Percentiles rank a stretch among this genome's conserved stretches.
Evolutionary conservation across 2,797 vertebrate species (phyloP).

Genomic region (Crocodylus rhombifer): DNA sequence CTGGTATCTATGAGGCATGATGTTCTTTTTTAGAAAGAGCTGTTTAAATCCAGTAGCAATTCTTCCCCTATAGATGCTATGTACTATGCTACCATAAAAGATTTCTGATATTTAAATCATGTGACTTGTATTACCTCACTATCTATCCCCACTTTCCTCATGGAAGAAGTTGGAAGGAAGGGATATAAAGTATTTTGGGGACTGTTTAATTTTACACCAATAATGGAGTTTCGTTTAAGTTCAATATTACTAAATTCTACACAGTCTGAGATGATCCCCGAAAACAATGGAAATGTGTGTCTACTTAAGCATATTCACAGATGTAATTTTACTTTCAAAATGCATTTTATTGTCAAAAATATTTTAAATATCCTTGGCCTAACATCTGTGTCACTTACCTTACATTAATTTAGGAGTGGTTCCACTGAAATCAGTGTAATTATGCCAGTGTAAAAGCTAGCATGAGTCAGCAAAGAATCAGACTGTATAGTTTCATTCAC

Average conservation of each 20-base stretch:
- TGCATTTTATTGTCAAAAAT: background rate
- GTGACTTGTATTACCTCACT: background rate
- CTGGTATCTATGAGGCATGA: background rate
- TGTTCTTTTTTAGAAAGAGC: background rate
- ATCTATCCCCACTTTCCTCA: background rate
- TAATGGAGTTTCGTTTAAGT: background rate
- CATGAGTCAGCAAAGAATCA: background rate
- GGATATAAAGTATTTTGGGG: background rate
- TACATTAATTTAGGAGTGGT: background rate
- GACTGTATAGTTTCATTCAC: background rate
- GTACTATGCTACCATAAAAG: background rate
- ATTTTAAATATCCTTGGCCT: background rate
- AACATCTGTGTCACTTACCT: background rate
- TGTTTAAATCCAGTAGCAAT: background rate
- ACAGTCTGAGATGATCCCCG: background rate
- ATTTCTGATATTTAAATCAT: background rate
- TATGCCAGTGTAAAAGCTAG: rapidly evolving
- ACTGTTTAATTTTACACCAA: too few species aligned
- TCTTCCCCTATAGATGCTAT: background rate
- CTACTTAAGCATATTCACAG: background rate
- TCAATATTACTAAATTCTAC: background rate
- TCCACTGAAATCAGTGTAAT: background rate
- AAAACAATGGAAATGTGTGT: background rate
- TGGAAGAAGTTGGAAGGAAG: background rate
- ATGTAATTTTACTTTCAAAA: background rate